phyloP scores from a whole-genome alignment of 2,888 invertebrate genomes.

The Lasioglossum marginatum region DNA sequence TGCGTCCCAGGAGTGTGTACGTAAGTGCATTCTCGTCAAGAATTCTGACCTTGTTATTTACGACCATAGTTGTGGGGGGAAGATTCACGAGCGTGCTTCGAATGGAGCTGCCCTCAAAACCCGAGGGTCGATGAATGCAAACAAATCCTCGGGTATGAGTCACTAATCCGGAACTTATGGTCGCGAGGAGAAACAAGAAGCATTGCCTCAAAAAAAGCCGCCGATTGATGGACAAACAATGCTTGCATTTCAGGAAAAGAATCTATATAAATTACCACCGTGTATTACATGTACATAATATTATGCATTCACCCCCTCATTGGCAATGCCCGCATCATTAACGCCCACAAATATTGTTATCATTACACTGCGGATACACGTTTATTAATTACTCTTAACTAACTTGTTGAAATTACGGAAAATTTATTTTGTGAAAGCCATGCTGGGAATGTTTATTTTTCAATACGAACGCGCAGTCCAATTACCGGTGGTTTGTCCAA shows the following conservation, averaged over 20 bases:
- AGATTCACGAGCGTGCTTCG: not conserved
- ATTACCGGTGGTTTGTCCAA: not conserved
- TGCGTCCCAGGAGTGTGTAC: not conserved
- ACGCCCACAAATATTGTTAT: not conserved
- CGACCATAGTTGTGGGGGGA: not conserved
- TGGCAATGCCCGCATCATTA: not conserved
- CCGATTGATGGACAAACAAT: not conserved
- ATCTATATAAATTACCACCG: not conserved
- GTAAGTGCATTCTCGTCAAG: constrained; percentile 6
- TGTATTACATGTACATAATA: not conserved
- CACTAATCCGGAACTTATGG: constrained; percentile 12
- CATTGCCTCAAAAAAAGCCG: not conserved
- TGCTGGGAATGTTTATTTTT: not conserved
- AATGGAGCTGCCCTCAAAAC: constrained; percentile 2
- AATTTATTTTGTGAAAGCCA: not conserved
- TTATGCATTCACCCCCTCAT: not conserved
- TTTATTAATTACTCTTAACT: not conserved
- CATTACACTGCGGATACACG: not conserved
- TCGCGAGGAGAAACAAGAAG: not conserved
- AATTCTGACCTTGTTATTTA: constrained; percentile 4
- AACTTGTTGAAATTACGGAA: not conserved
- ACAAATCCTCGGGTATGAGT: constrained; percentile 8
- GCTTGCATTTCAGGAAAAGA: not conserved
- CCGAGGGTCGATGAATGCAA: not conserved
- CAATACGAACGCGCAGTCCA: not conserved